These are phyloP conservation scores for Leptinotarsa peninsularis DNA, from an alignment of 2,888 invertebrate genomes.

Conservation along the genomic window DNA sequence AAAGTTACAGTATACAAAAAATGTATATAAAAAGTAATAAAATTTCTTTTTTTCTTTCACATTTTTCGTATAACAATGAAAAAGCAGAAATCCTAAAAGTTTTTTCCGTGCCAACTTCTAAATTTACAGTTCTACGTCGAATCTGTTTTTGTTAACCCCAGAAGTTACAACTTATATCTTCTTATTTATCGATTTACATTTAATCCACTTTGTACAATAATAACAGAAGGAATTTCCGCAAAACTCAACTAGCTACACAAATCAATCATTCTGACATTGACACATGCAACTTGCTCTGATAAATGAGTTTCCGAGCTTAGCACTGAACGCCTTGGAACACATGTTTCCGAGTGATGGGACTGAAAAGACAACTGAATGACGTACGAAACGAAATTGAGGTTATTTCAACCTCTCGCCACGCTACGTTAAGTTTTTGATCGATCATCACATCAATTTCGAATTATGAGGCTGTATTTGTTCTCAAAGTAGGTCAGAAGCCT, in stretches of 20 bases:
- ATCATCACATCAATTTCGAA: not conserved
- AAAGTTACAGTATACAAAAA: too few species aligned
- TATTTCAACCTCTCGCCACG: not conserved
- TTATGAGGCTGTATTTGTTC: too few species aligned
- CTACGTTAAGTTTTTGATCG: not conserved
- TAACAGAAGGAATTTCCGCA: not conserved
- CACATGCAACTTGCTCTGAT: not conserved
- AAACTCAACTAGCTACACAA: not conserved
- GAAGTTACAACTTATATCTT: too few species aligned
- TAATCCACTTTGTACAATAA: not conserved
- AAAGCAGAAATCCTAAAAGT: too few species aligned
- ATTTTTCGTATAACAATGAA: too few species aligned
- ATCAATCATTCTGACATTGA: not conserved
- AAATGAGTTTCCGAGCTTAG: not conserved
- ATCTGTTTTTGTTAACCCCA: too few species aligned
- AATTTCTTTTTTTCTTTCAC: too few species aligned
- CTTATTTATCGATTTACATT: not conserved
- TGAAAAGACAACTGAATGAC: not conserved
- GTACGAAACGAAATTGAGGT: not conserved
- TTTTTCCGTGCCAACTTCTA: too few species aligned
- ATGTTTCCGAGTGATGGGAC: not conserved
- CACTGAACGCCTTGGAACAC: not conserved
- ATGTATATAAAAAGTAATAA: too few species aligned
- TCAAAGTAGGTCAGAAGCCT: too few species aligned
- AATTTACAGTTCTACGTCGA: too few species aligned